Evolutionary conservation across 2,888 invertebrate species (phyloP).

Genomic region (Acanthosepion esculentum): DNA sequence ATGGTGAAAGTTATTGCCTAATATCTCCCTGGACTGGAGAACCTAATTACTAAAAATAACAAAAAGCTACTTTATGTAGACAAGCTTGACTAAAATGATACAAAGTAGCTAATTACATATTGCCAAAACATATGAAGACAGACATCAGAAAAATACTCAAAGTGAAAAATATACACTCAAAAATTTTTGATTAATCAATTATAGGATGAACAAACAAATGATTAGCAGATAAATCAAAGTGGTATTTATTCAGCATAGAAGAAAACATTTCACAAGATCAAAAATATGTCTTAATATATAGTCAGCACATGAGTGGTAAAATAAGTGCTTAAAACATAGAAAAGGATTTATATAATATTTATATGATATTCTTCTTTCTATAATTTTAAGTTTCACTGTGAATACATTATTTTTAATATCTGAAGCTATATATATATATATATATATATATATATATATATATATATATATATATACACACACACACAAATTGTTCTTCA

Average conservation of each 20-base stretch:
- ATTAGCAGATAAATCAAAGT: not conserved
- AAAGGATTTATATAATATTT: not conserved
- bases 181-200: too few species aligned
- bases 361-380: not conserved
- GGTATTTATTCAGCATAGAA: not conserved
- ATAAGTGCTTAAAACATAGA: not conserved
- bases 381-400: not conserved
- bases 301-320: not conserved
- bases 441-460: not conserved
- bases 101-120: too few species aligned
- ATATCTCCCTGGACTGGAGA: too few species aligned
- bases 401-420: not conserved
- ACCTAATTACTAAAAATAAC: too few species aligned
- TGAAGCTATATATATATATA: too few species aligned
- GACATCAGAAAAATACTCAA: too few species aligned
- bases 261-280: not conserved
- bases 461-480: not conserved
- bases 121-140: too few species aligned
- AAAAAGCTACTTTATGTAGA: too few species aligned
- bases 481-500: not conserved
- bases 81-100: too few species aligned
- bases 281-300: not conserved
- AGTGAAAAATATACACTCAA: too few species aligned
- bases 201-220: not conserved
- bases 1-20: too few species aligned